A percentile compares a stretch with the other conserved stretches of the same genome.
Conservation (phyloP, 2,113 vertebrate species). For the Ceyx cyanopectus region DNA sequence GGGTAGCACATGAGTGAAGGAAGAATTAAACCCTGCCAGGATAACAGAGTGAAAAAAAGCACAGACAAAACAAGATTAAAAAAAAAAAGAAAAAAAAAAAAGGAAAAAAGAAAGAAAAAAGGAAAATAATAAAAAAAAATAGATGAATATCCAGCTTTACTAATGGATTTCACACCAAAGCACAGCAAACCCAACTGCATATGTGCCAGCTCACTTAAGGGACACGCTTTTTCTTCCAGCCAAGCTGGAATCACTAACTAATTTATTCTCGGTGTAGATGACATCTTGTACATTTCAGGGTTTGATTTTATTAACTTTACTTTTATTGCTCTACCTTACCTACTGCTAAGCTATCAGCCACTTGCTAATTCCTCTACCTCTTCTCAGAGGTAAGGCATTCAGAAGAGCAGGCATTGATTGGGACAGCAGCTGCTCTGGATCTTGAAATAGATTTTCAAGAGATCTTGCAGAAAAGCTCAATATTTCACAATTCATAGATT, state of each 20-base stretch:
- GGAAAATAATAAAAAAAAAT: not conserved
- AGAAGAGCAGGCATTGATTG: not conserved
- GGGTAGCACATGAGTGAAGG: not conserved
- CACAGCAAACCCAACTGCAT: constrained; percentile 4
- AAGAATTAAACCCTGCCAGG: not conserved
- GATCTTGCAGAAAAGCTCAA: constrained; percentile 45
- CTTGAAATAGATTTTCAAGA: constrained; percentile 46
- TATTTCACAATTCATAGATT: constrained; percentile 20
- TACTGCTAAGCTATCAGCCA: not conserved
- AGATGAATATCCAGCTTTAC: not conserved
- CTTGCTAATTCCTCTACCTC: not conserved
- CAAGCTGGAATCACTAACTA: not conserved
- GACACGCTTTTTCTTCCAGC: not conserved
- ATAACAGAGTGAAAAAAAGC: not conserved
- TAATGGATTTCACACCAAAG: not conserved
- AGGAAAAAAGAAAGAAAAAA: too few species aligned
- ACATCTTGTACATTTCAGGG: not conserved
- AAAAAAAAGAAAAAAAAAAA: too few species aligned
- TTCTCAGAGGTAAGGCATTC: not conserved
- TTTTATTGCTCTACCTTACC: not conserved
- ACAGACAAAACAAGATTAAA: not conserved
- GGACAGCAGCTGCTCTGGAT: not conserved
- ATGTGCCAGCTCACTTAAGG: not conserved
- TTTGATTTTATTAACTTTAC: not conserved
- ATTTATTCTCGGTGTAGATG: not conserved